Evolutionary conservation across 1,140 invertebrate species (phyloP).

Genomic region (Drosophila chauvacae): DNA sequence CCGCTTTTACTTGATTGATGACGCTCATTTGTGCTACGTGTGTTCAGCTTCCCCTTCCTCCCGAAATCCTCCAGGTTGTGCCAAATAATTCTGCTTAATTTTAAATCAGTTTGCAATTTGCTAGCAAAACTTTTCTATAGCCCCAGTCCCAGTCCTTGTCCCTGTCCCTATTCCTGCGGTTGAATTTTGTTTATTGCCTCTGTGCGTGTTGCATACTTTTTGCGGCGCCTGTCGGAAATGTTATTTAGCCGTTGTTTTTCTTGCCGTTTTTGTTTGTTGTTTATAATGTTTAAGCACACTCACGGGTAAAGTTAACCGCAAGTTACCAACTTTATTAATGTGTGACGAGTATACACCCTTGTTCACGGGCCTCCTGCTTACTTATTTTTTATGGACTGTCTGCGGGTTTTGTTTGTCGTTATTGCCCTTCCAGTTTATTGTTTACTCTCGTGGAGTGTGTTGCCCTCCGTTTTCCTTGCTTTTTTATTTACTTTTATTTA

Average conservation of each 20-base stretch:
- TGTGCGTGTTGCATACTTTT: constrained; percentile 77
- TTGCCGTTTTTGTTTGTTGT: constrained; percentile 38
- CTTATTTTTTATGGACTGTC: constrained; percentile 66
- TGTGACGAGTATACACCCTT: constrained; percentile 38
- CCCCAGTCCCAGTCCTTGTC: not conserved
- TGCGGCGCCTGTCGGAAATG: constrained; percentile 55
- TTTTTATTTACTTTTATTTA: constrained; percentile 57
- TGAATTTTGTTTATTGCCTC: constrained; percentile 76
- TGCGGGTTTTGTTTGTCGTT: constrained; percentile 41
- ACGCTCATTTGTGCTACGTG: constrained; percentile 73
- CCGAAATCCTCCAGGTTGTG: constrained; percentile 30
- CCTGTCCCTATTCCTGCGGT: constrained; percentile 39
- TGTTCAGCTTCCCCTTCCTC: constrained; percentile 16
- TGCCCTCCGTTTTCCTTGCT: constrained; percentile 5
- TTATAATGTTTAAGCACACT: constrained; percentile 82
- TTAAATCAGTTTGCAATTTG: constrained; percentile 83
- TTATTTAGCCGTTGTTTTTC: constrained; percentile 67
- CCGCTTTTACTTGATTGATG: constrained; percentile 67
- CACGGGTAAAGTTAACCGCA: constrained; percentile 81
- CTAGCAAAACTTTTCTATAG: constrained; percentile 44
- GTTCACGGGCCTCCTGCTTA: constrained; percentile 14
- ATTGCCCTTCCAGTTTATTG: constrained; percentile 45
- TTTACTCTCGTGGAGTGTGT: constrained; percentile 31
- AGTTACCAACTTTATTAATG: constrained; percentile 83
- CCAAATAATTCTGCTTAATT: constrained; percentile 81